Evolutionary conservation across 2,888 invertebrate species (phyloP), one percentile per base, ranked within the genome.

Genomic region (Tiliacea aurago): DNA sequence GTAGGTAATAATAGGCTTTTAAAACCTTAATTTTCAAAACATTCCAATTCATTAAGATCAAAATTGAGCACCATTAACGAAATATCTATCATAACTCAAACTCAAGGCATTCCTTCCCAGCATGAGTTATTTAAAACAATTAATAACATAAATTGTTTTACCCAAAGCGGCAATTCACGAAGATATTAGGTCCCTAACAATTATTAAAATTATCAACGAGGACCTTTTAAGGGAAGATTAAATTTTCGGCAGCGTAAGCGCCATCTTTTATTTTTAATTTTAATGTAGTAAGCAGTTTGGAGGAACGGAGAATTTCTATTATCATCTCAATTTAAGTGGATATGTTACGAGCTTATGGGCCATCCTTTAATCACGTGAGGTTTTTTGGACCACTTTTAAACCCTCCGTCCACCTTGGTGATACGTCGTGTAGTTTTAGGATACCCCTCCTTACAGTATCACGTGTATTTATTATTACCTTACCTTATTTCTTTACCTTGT

Each of bases 191-290:
- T 80, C 80, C 76, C 83, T 81, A 76, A 76, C 80, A 86, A 86
- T 86, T 87, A 87, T 86, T 87, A 80, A 86, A 86, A 87, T 87
- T 80, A 84, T 86, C 85, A 76, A 66, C 74, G 72, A 70, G 59
- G 66, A 67, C 78, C 74, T 70, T 86, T 78, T 82, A 80, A 73
- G 64, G 70, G 75, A 37, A 78, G 73, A 86, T 82, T 80, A 82
- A 86, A 86, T 85, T 84, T 86, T 85, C 69, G 59, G 62, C 66
- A n/a, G 33, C 56, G 86, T 82, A 62, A 76, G 77, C 43, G 23
- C 13, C 68, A 79, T 83, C 71, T 85, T 75, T 86, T 82, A 82
- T 70, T 78, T 83, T 76, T 78, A 85, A 74, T 78, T 77, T 56
- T 55, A 49, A 51, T 58, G 64, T 18, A 64, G 62, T 72, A 53